Evolutionary conservation across 2,113 vertebrate genomes (phyloP), one percentile per base, ranked within the genome.

Genomic region (Dermatemys mawii): DNA sequence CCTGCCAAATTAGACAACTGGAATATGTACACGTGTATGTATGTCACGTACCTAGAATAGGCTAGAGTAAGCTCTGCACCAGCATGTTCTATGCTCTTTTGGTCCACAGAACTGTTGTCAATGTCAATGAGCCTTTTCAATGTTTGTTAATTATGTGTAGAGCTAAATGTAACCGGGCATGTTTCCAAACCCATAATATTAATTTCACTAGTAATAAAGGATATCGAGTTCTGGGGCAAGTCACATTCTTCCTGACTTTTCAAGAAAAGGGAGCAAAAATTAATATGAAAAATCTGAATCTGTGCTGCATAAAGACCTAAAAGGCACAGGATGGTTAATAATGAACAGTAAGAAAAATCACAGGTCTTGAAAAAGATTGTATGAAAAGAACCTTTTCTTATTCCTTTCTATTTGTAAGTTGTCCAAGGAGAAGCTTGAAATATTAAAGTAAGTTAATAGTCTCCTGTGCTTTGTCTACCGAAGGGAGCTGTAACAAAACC

Each of bases 401-500:
- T 90, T 94, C 48, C 80, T 88, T 10, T 21, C 92, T 92, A 19
- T 19, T 90, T 95, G 88, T 81, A 14, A 81, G 63, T 55, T 84
- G 91, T 87, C 79, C 84, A 35, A 24, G 41, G 51, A 93, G 60
- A 94, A 87, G 50, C 87, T 73, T 57, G 86, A 87, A 87, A 75
- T 93, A 95, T 94, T 96, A 96, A 95, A 95, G 80, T 81, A 93
- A 93, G 73, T 94, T 95, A 91, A 89, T 84, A 90, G 96, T 95
- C 93, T 91, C 88, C 44, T 93, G 93, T 95, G 75, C 94, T 96
- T 97, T 96, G 83, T 93, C 70, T 96, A 91, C 97, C 92, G 94
- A 78, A 95, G 89, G 94, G 91, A 96, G 83, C 85, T 94, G 73
- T 93, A 95, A 94, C 26, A 91, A 90, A 88, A 95, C 46, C 49